Evolutionary conservation across 2,113 vertebrate species (phyloP), one percentile per base, ranked within the genome.

Genomic region (Hippoglossus stenolepis): DNA sequence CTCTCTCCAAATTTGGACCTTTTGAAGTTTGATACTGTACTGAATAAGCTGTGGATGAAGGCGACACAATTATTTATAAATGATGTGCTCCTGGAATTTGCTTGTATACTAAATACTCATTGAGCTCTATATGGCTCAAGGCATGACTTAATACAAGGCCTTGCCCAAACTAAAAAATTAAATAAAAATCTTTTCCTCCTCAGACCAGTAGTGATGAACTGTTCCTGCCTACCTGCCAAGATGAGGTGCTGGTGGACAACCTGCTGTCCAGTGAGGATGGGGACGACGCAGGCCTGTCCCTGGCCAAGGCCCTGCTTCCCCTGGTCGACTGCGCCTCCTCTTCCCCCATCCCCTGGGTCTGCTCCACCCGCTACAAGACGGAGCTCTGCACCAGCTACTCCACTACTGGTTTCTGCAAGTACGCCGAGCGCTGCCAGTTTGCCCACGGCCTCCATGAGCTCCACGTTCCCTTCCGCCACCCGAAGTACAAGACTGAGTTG

Each of bases 381-480:
- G 94, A 95, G 80, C 91, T 95, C 59, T 96, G 95, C 85, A 94
- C 90, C 72, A 93, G 84, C 71, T 96, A 95, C 72, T 90, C 94
- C 0, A 60, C 90, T 0, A 70, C 82, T 0, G 95, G 93, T 0
- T 74, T 79, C 40, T 96, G 95, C 88, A 93, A 92, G 62, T 96
- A 96, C 2, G 94, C 93, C 0, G 93, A 93, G 53, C 93, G 93
- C 65, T 96, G 95, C 75, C 94, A 94, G 87, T 96, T 95, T 6
- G 95, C 95, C 59, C 95, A 95, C 0, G 95, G 95, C 74, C 93
- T 95, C 20, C 93, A 92, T 0, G 94, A 96, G 58, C 94, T 96
- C n/a, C 94, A 94, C 0, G 75, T 94, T 18, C 94, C 94, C 14
- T 94, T 87, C 4, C 93, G 90, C 59, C 95, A 96, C 61, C 95